phyloP scores from a whole-genome alignment of 2,888 invertebrate species.

The Acleris holmiana region DNA sequence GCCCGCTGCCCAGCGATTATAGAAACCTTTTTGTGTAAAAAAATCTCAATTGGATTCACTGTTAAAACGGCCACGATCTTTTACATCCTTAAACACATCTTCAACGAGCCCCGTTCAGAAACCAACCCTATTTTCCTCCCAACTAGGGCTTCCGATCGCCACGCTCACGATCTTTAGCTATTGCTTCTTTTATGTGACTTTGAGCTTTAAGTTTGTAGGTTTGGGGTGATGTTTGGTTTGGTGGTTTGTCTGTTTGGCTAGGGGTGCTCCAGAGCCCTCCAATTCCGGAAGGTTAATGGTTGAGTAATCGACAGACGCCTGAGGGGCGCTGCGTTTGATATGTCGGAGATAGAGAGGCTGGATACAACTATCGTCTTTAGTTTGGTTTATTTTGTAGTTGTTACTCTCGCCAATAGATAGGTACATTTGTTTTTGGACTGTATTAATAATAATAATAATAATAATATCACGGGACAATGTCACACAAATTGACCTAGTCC shows the following conservation, averaged over 20 bases:
- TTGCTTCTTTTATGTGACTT: conserved; percentile 37
- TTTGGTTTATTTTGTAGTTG: not conserved
- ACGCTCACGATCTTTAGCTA: conserved; percentile 9
- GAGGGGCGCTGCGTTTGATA: conserved; percentile 70
- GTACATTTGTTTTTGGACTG: not conserved
- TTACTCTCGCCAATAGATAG: not conserved
- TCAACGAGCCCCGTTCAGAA: conserved; percentile 45
- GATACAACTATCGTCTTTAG: conserved; percentile 25
- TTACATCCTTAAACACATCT: conserved; percentile 47
- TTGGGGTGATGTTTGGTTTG: conserved; percentile 46
- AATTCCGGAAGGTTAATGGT: conserved; percentile 70
- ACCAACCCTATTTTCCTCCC: conserved; percentile 42
- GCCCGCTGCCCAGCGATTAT: conserved; percentile 56
- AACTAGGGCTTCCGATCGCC: conserved; percentile 43
- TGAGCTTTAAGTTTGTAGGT: conserved; percentile 32
- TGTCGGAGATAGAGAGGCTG: conserved; percentile 49
- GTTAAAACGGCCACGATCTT: conserved; percentile 46
- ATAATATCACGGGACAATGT: too few species aligned
- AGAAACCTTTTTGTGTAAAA: conserved; percentile 56
- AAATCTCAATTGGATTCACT: conserved; percentile 58
- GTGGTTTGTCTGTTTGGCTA: conserved; percentile 45
- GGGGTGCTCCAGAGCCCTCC: conserved; percentile 49
- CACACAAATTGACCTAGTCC: too few species aligned
- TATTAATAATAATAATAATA: too few species aligned
- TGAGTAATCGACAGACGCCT: conserved; percentile 69